These are phyloP conservation scores for Pelusios castaneus DNA, from an alignment of 2,113 vertebrate genomes.

Conservation along the genomic window DNA sequence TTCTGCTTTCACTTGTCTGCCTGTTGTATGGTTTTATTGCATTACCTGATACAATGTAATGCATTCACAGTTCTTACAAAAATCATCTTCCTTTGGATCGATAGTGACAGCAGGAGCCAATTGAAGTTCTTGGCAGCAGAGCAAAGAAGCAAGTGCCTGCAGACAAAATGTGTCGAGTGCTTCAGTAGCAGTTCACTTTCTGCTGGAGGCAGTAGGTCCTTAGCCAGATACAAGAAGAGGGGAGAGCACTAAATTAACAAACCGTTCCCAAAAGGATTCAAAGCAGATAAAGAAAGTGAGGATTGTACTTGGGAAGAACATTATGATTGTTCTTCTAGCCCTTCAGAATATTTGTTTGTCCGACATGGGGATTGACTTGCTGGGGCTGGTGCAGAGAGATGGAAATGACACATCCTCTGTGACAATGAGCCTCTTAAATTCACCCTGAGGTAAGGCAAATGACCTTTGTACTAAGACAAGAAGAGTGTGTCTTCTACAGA, in stretches of 20 bases:
- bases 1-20: not conserved
- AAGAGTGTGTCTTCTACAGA: not conserved
- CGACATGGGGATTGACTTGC: not conserved
- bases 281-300: not conserved
- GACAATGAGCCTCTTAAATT: not conserved
- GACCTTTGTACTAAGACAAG: not conserved
- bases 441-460: not conserved
- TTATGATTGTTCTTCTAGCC: not conserved
- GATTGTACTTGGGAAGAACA: fast-evolving
- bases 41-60: constrained; percentile 29
- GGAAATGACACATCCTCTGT: not conserved
- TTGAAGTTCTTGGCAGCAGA: constrained; percentile 64
- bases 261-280: not conserved
- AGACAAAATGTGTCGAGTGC: not conserved
- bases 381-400: fast-evolving
- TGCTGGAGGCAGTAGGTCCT: not conserved
- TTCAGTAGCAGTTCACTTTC: fast-evolving
- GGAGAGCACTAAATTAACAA: not conserved
- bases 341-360: not conserved
- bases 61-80: constrained; percentile 41
- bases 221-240: not conserved
- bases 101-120: constrained; percentile 48
- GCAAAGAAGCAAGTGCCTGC: constrained; percentile 25
- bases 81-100: constrained; percentile 57
- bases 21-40: constrained; percentile 42